Evolutionary conservation across 2,888 invertebrate species (phyloP).

Genomic region (Conistra vaccinii): DNA sequence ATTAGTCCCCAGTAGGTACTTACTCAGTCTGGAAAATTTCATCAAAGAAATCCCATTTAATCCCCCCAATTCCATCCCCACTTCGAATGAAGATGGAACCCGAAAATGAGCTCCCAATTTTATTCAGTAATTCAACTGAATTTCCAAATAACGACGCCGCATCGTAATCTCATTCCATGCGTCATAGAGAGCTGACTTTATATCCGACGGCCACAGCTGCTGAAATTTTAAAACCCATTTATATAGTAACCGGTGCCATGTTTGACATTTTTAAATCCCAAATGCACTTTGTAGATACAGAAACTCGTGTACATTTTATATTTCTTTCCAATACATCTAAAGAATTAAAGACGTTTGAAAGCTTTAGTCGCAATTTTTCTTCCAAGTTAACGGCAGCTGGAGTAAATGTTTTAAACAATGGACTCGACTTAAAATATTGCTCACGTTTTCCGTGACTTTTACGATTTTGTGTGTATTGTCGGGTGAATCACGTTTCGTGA

Average conservation of each 20-base stretch:
- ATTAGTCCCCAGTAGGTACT: conserved; percentile 13
- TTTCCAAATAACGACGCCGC: conserved; percentile 49
- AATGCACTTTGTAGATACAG: conserved; percentile 11
- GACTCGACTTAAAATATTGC: conserved; percentile 49
- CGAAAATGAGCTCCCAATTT: conserved; percentile 68
- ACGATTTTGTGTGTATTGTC: conserved; percentile 59
- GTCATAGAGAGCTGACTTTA: conserved; percentile 54
- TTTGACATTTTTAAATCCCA: conserved; percentile 29
- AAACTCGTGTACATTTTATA: conserved; percentile 13
- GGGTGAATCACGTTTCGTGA: conserved; percentile 56
- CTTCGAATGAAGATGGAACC: conserved; percentile 66
- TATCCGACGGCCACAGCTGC: conserved; percentile 55
- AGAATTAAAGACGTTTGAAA: conserved; percentile 14
- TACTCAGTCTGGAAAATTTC: conserved; percentile 62
- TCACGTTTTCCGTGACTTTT: conserved; percentile 59
- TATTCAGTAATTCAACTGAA: conserved; percentile 57
- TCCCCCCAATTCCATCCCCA: conserved; percentile 61
- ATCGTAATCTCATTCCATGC: conserved; percentile 62
- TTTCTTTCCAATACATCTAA: conserved; percentile 33
- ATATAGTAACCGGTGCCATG: conserved; percentile 33
- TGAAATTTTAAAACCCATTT: conserved; percentile 64
- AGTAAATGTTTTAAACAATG: conserved; percentile 50
- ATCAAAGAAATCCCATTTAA: conserved; percentile 59
- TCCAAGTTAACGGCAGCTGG: conserved; percentile 7
- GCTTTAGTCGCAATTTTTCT: conserved; percentile 31